These are phyloP conservation scores for Hydropsyche betteni DNA, from an alignment of 2,888 invertebrate genomes.

Conservation along the genomic window DNA sequence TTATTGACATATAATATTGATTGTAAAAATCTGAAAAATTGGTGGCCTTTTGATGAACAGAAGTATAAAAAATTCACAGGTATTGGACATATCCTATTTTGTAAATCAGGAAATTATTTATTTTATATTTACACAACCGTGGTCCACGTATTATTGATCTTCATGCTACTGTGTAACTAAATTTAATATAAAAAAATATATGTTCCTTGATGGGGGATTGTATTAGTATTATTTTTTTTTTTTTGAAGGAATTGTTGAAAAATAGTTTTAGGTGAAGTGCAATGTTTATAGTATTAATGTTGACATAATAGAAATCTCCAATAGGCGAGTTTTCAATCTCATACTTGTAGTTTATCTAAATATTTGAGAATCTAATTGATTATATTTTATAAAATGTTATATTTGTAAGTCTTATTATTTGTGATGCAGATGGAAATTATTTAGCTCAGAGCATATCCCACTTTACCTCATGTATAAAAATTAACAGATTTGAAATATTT, in stretches of 20 bases:
- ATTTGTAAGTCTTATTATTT: constrained; percentile 39
- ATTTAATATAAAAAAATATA: too few relatives aligned
- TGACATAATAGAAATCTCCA: background rate
- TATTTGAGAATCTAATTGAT: background rate
- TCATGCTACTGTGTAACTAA: too few relatives aligned
- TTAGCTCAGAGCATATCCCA: constrained; percentile 25
- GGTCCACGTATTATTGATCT: too few relatives aligned
- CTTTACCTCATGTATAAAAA: constrained; percentile 38
- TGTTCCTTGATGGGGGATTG: too few relatives aligned
- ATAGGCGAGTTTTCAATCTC: constrained; percentile 13
- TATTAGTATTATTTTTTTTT: constrained; percentile 52
- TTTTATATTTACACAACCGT: too few relatives aligned
- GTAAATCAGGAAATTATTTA: too few relatives aligned
- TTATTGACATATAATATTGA: too few relatives aligned
- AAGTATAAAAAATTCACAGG: too few relatives aligned
- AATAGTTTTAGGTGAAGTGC: background rate
- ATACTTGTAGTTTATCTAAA: too few relatives aligned
- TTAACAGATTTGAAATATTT: constrained; percentile 34
- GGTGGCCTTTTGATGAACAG: too few relatives aligned
- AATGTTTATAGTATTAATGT: background rate
- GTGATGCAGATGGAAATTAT: constrained; percentile 4
- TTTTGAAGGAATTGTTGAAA: constrained; percentile 54
- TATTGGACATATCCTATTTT: too few relatives aligned
- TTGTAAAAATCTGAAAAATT: too few relatives aligned
- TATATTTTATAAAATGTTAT: constrained; percentile 43